These are phyloP conservation scores for Melanotaenia duboulayi DNA, from an alignment of 2,113 vertebrate species.

Conservation along the genomic window DNA sequence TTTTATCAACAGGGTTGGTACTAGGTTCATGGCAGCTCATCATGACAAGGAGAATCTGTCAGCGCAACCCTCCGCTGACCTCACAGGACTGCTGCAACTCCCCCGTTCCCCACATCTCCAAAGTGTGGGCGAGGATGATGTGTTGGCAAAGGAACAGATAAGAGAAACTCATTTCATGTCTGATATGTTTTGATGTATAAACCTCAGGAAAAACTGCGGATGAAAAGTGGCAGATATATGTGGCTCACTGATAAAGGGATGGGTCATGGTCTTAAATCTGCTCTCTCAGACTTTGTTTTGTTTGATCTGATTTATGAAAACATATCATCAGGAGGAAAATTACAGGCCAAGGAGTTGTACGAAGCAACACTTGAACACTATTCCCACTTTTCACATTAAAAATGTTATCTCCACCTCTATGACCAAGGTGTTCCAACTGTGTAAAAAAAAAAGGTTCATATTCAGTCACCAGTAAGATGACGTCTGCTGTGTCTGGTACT, in stretches of 20 bases:
- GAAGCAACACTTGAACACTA: conserved; percentile 34
- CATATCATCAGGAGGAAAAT: conserved; percentile 50
- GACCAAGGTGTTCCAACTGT: conserved; percentile 24
- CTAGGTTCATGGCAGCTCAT: conserved; percentile 32
- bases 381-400: conserved; percentile 17
- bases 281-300: conserved; percentile 24
- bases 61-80: conserved; percentile 54
- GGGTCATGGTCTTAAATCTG: conserved; percentile 29
- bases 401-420: conserved; percentile 32
- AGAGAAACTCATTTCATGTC: conserved; percentile 28
- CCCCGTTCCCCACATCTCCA: conserved; percentile 33
- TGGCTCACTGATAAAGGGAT: conserved; percentile 34
- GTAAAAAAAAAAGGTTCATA: conserved; percentile 65
- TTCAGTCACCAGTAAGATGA: conserved; percentile 76
- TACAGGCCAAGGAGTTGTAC: conserved; percentile 37
- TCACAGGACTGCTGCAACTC: conserved; percentile 53
- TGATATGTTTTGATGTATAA: conserved; percentile 25
- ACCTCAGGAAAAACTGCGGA: conserved; percentile 33
- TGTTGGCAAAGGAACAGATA: conserved; percentile 55
- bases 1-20: conserved; percentile 27
- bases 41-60: conserved; percentile 45
- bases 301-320: conserved; percentile 52
- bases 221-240: conserved; percentile 30
- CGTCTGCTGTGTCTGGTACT: conserved; percentile 58
- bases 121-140: conserved; percentile 31